phyloP scores from a whole-genome alignment of 2,888 invertebrate species.

The Drosophila lutescens region DNA sequence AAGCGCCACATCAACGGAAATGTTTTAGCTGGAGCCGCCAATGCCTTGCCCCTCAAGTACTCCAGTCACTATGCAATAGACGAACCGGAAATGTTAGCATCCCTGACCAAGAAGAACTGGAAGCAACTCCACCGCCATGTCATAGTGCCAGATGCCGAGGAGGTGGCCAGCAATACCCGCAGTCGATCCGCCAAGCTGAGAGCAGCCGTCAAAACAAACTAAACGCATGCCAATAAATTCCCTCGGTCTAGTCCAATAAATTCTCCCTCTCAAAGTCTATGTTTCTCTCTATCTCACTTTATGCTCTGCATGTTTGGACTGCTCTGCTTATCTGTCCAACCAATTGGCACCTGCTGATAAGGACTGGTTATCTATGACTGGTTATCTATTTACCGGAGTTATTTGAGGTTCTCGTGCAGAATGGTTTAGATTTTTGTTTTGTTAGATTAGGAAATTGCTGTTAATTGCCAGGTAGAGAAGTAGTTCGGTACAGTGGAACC shows the following conservation, averaged over 20 bases:
- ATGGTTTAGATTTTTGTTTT: conserved; percentile 50
- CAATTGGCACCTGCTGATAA: conserved; percentile 67
- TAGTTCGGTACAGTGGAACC: conserved; percentile 24
- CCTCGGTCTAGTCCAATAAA: conserved; percentile 30
- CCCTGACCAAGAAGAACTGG: conserved; percentile 90
- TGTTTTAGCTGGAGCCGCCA: conserved; percentile 89
- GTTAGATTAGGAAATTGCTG: conserved; percentile 55
- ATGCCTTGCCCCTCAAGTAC: conserved; percentile 90
- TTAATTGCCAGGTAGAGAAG: conserved; percentile 23
- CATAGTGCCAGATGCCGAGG: conserved; percentile 89
- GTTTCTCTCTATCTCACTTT: conserved; percentile 17
- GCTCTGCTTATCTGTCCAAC: conserved; percentile 32
- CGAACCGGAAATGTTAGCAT: conserved; percentile 87
- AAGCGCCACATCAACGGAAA: conserved; percentile 94
- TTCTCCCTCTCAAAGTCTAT: conserved; percentile 4
- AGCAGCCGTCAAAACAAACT: conserved; percentile 89
- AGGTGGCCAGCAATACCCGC: conserved; percentile 92
- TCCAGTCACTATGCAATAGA: conserved; percentile 87
- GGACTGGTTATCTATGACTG: conserved; percentile 37
- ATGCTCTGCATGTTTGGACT: conserved; percentile 7
- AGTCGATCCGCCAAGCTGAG: conserved; percentile 95
- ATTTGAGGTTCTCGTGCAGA: conserved; percentile 39
- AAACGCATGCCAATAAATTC: conserved; percentile 41
- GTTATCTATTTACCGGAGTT: conserved; percentile 36
- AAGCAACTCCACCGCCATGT: conserved; percentile 92